These are phyloP conservation scores for Ostrea edulis DNA, from an alignment of 1,140 invertebrate species.

Conservation along the genomic window DNA sequence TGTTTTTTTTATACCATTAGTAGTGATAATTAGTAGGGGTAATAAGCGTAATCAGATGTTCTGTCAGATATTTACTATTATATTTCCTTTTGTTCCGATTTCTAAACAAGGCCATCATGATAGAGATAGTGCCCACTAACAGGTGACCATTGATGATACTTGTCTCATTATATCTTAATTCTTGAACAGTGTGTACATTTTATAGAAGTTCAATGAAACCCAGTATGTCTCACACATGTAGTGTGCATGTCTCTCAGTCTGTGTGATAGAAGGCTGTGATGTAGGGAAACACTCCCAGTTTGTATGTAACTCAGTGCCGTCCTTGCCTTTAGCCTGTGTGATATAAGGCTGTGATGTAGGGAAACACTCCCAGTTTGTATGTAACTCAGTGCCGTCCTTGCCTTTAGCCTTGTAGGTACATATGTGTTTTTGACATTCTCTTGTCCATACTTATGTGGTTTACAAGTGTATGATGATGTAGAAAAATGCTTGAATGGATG, in stretches of 20 bases:
- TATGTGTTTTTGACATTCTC: neutral
- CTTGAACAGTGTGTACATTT: neutral
- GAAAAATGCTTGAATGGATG: neutral
- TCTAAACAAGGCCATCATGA: neutral
- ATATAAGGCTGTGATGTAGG: neutral
- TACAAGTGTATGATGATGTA: neutral
- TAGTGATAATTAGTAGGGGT: neutral
- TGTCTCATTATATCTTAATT: neutral
- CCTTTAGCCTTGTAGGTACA: conserved; percentile 1
- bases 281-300: neutral
- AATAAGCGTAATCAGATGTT: neutral
- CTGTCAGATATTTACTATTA: neutral
- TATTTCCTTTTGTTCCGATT: neutral
- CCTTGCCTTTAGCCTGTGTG: neutral
- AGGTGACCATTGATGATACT: neutral
- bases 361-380: neutral
- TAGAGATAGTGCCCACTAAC: neutral
- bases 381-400: neutral
- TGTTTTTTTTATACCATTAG: neutral
- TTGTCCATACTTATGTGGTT: neutral
- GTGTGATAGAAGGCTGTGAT: neutral
- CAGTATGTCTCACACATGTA: neutral
- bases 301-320: neutral
- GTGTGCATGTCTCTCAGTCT: neutral
- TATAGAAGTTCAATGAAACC: neutral